Percentiles rank a stretch among this genome's conserved stretches.
These are phyloP conservation scores for Lordiphosa stackelbergi DNA, from an alignment of 1,140 invertebrate genomes.

Conservation along the genomic window DNA sequence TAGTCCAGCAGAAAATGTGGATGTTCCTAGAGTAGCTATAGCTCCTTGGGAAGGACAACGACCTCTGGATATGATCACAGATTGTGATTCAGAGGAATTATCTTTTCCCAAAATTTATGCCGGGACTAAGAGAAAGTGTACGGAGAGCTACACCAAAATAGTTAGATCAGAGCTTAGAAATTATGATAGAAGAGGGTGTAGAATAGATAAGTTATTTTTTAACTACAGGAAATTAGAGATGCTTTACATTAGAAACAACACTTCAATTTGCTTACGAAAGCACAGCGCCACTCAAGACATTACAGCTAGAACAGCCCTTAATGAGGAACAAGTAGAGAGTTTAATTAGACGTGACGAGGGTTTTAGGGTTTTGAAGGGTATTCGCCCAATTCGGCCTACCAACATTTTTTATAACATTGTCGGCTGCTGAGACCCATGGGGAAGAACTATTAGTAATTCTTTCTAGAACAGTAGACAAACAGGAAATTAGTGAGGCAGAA, in stretches of 20 bases:
- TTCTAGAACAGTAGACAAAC: neutral
- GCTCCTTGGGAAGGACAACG: neutral
- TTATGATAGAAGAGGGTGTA: too few relatives aligned
- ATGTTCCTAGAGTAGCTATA: too few relatives aligned
- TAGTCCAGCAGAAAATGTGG: neutral
- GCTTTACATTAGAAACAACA: neutral
- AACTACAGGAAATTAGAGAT: neutral
- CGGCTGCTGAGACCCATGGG: neutral
- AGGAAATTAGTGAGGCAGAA: neutral
- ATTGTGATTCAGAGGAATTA: neutral
- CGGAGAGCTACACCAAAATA: neutral
- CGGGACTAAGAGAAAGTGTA: neutral
- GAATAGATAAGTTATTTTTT: neutral
- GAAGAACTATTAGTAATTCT: neutral
- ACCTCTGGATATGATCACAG: neutral
- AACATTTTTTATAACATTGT: too few relatives aligned
- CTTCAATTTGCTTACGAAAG: constrained; percentile 1
- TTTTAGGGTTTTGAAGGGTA: neutral
- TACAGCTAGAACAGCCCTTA: neutral
- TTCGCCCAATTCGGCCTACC: too few relatives aligned
- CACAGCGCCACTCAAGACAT: neutral
- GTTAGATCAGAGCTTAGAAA: constrained; percentile 2
- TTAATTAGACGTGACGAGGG: too few relatives aligned
- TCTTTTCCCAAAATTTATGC: neutral
- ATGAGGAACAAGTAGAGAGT: too few relatives aligned